phyloP scores from a whole-genome alignment of 2,888 invertebrate species.

The Carcina quercana region DNA sequence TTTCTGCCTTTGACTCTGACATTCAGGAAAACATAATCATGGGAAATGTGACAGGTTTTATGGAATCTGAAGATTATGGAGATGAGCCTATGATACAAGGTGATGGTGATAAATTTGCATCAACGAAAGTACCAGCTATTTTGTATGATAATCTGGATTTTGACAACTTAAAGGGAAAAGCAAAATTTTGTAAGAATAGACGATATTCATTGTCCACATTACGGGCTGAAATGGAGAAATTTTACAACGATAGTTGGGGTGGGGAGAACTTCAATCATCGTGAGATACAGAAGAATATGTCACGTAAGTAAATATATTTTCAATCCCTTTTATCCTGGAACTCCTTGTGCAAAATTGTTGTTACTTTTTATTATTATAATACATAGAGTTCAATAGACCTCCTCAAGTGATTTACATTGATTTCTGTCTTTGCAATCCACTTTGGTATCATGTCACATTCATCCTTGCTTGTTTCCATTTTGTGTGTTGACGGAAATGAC shows the following conservation, averaged over 20 bases:
- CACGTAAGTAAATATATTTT: too few species aligned
- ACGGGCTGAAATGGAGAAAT: constrained; percentile 74
- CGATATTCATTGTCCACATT: constrained; percentile 54
- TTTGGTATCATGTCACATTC: too few species aligned
- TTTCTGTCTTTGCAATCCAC: too few species aligned
- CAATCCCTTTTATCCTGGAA: too few species aligned
- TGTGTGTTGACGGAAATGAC: too few species aligned
- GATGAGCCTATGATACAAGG: constrained; percentile 21
- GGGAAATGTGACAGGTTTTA: constrained; percentile 56
- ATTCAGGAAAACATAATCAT: constrained; percentile 56
- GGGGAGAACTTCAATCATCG: constrained; percentile 76
- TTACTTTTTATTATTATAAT: too few species aligned
- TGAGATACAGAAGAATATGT: constrained; percentile 76
- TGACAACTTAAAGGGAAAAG: constrained; percentile 58
- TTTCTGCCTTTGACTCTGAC: constrained; percentile 18
- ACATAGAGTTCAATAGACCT: too few species aligned
- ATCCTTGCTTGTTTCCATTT: too few species aligned
- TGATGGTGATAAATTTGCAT: constrained; percentile 42
- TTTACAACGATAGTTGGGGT: constrained; percentile 79
- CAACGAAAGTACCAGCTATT: constrained; percentile 60
- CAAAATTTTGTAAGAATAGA: constrained; percentile 41
- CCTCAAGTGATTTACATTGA: too few species aligned
- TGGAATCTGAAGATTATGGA: constrained; percentile 33
- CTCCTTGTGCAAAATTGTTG: too few species aligned
- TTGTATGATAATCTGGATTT: constrained; percentile 59